Evolutionary conservation across 2,113 vertebrate species (phyloP), one percentile per base, ranked within the genome.

Genomic region (Carollia perspicillata): DNA sequence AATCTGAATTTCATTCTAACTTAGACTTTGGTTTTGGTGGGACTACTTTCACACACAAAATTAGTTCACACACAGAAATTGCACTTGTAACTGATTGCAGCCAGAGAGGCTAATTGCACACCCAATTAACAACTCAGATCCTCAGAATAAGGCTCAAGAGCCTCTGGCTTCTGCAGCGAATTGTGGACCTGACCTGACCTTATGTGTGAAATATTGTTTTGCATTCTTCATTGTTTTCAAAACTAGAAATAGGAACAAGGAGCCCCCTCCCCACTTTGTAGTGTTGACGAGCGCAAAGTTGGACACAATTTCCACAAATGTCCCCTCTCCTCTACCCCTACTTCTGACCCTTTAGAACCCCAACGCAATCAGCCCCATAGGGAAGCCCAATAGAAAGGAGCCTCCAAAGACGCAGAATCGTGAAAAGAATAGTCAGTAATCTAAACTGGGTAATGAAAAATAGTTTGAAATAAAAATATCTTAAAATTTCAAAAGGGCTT

Each of bases 1-100:
- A 77, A 90, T 53, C 5, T 86, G 90, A 83, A 87, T 78, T 77
- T 89, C 44, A 28, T 42, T 90, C 84, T 78, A 79, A 93, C 53
- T 80, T 78, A 66, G 40, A 74, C 65, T 95, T 94, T 93, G 88
- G 65, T 97, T 93, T 96, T 75, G 78, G 78, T 72, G 78, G 93
- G 74, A 90, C 69, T 77, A 37, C 55, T 81, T 97, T 84, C 95
- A 87, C 89, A 92, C 95, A 95, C 79, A 90, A 90, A 96, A 97
- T 97, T 93, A 96, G 84, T 91, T 96, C 95, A 95, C 94, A 93
- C 84, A 74, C 94, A 97, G 96, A 97, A 97, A 98, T 78, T 97
- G 89, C 69, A 63, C 89, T 97, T 89, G 94, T 97, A 97, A 97
- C 96, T 94, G 96, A 97, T 97, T 95, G 74, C 94, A 94, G 55